phyloP scores from a whole-genome alignment of 1,140 invertebrate genomes.

The Thaumatotibia leucotreta region DNA sequence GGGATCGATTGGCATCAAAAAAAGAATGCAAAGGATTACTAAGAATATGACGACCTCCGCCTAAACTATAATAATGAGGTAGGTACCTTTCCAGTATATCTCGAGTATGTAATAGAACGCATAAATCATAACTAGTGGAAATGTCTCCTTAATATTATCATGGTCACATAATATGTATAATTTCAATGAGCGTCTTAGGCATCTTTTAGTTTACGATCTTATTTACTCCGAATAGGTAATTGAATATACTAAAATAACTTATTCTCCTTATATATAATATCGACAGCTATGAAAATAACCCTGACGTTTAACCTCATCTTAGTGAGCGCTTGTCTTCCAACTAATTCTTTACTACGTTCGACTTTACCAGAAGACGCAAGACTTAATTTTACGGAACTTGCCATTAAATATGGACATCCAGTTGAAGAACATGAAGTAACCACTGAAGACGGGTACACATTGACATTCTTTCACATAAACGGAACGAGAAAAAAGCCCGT shows the following conservation, averaged over 20 bases:
- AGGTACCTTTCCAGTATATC: too few relatives aligned
- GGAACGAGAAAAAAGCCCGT: conserved; percentile 54
- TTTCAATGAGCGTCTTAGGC: neutral
- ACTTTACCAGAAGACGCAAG: neutral
- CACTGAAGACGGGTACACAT: conserved; percentile 82
- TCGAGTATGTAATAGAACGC: too few relatives aligned
- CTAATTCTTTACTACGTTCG: neutral
- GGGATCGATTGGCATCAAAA: too few relatives aligned
- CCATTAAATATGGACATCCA: conserved; percentile 71
- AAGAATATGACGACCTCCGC: too few relatives aligned
- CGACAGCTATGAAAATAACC: neutral
- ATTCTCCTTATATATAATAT: neutral
- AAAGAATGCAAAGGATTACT: too few relatives aligned
- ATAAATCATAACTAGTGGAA: too few relatives aligned
- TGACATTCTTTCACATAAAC: conserved; percentile 80
- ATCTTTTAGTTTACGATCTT: neutral
- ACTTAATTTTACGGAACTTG: conserved; percentile 45
- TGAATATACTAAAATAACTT: neutral
- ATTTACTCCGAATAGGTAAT: neutral
- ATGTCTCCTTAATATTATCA: too few relatives aligned
- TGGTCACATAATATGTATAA: neutral
- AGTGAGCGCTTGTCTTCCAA: neutral
- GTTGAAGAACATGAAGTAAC: conserved; percentile 70
- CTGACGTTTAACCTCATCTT: neutral
- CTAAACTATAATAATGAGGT: too few relatives aligned